These are phyloP conservation scores for Myrmecophaga tridactyla DNA, from an alignment of 2,113 vertebrate species.

Conservation along the genomic window DNA sequence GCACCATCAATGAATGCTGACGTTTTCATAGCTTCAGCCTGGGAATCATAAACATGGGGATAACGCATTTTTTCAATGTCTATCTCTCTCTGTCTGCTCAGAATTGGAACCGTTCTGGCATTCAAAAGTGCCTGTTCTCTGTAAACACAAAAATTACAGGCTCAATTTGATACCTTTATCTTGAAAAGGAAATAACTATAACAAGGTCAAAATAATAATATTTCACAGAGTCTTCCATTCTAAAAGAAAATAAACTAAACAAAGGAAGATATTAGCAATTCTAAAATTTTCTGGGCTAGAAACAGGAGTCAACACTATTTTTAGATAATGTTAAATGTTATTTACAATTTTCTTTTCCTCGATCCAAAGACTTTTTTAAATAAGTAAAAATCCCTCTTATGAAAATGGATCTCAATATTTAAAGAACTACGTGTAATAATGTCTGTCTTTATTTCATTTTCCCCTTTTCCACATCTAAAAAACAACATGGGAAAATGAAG, in stretches of 20 bases:
- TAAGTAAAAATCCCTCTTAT: slow-evolving; percentile 49
- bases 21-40: slow-evolving; percentile 92
- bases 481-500: slow-evolving; percentile 72
- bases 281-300: slow-evolving; percentile 34
- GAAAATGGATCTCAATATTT: slow-evolving; percentile 55
- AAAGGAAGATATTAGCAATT: background rate
- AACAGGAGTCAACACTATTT: background rate
- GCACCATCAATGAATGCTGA: slow-evolving; percentile 96
- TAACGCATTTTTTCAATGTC: slow-evolving; percentile 89
- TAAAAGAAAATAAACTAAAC: slow-evolving; percentile 52
- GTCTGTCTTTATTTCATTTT: slow-evolving; percentile 70
- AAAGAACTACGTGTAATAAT: slow-evolving; percentile 43
- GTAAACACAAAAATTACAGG: slow-evolving; percentile 62
- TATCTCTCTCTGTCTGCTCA: slow-evolving; percentile 86
- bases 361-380: slow-evolving; percentile 58
- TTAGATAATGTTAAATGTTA: slow-evolving; percentile 56
- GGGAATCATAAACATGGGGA: slow-evolving; percentile 95
- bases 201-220: slow-evolving; percentile 16
- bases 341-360: slow-evolving; percentile 57
- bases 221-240: background rate
- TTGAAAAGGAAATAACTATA: slow-evolving; percentile 46
- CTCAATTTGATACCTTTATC: background rate
- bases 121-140: slow-evolving; percentile 94
- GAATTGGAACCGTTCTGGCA: slow-evolving; percentile 87
- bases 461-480: slow-evolving; percentile 70